phyloP scores from a whole-genome alignment of 2,113 vertebrate genomes.

The Nerophis lumbriciformis region DNA sequence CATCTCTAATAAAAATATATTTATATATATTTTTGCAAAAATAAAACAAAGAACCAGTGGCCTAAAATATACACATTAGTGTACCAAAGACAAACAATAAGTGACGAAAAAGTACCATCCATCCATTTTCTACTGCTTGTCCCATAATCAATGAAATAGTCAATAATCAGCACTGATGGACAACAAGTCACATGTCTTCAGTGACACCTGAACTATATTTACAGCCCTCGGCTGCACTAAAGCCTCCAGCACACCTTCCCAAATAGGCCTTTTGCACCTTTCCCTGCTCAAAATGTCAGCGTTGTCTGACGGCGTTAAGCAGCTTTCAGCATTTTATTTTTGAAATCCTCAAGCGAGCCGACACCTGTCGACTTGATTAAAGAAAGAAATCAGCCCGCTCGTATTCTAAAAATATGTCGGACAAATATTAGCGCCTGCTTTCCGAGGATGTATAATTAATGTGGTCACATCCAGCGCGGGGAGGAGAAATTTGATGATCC shows the following conservation, averaged over 20 bases:
- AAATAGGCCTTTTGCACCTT: constrained; percentile 54
- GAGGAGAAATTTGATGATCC: constrained; percentile 60
- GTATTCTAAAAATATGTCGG: constrained; percentile 52
- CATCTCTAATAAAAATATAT: no score
- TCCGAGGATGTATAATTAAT: constrained; percentile 68
- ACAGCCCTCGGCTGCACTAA: constrained; percentile 25
- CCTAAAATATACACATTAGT: no score
- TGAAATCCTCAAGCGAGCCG: constrained; percentile 29
- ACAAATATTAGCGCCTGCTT: constrained; percentile 42
- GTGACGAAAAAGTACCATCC: no score
- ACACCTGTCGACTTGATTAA: constrained; percentile 64
- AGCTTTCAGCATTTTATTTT: constrained; percentile 40
- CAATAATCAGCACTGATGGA: background rate
- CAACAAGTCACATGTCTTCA: background rate
- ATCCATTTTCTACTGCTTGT: no score
- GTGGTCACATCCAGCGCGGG: constrained; percentile 58
- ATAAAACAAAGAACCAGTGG: no score
- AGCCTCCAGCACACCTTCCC: constrained; percentile 26
- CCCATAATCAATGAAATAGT: no score
- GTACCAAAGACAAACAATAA: no score
- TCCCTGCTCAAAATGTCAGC: constrained; percentile 42
- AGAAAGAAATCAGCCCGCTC: constrained; percentile 51
- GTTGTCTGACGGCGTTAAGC: constrained; percentile 55
- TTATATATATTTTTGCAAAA: no score
- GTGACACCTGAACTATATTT: background rate